Conservation (phyloP, 1,140 invertebrate species). For the Arion vulgaris region DNA sequence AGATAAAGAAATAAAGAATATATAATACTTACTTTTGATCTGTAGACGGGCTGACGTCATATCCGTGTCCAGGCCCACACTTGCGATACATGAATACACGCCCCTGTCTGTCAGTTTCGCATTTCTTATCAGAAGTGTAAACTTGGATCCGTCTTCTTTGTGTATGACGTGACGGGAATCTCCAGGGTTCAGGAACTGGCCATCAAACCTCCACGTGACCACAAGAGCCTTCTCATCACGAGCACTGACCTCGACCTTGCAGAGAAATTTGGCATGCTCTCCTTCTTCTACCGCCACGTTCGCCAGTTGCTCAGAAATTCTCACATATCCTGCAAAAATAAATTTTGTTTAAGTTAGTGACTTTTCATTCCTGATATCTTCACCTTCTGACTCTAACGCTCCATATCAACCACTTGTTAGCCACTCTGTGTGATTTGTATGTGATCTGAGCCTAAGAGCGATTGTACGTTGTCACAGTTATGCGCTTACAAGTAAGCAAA, state of each 20-base stretch:
- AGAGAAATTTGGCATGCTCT: constrained; percentile 47
- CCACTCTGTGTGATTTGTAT: too few species aligned
- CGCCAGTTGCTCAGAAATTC: constrained; percentile 43
- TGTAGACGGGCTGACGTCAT: constrained; percentile 87
- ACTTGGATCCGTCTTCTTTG: constrained; percentile 43
- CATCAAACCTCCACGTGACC: constrained; percentile 54
- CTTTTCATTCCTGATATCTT: too few species aligned
- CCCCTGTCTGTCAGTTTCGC: constrained; percentile 95
- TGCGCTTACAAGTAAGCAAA: too few species aligned
- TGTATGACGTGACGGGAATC: constrained; percentile 81
- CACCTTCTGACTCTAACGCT: too few species aligned
- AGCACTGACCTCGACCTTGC: constrained; percentile 42
- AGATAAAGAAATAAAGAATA: too few species aligned
- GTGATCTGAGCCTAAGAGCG: too few species aligned
- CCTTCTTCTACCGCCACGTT: constrained; percentile 48
- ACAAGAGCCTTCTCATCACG: constrained; percentile 39
- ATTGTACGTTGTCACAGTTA: too few species aligned
- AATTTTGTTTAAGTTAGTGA: too few species aligned
- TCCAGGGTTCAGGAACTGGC: constrained; percentile 40
- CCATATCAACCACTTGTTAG: too few species aligned
- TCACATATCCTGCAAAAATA: constrained; percentile 37
- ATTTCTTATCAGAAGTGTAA: constrained; percentile 88
- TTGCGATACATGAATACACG: constrained; percentile 92
- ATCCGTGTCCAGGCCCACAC: constrained; percentile 88
- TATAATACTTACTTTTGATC: constrained; percentile 86